Conservation (phyloP, 2,797 vertebrate species). For the Pachyuromys duprasi region DNA sequence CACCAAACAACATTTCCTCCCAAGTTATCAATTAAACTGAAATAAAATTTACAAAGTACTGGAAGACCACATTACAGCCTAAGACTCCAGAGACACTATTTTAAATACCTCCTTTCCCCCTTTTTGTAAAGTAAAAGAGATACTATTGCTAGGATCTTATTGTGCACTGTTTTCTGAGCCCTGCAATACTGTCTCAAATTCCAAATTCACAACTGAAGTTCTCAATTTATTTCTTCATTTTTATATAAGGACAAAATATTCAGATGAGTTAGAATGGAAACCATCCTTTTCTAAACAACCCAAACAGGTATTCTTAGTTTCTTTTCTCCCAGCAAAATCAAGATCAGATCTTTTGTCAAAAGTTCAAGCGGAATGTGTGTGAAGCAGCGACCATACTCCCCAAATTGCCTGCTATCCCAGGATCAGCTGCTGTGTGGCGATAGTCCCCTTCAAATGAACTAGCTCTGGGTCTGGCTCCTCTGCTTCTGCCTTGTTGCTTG, state of each 20-base stretch:
- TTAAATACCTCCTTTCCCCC: background rate
- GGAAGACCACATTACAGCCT: background rate
- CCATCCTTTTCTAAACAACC: background rate
- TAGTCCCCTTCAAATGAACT: slow-evolving; percentile 87
- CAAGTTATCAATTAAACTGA: background rate
- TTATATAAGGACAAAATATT: background rate
- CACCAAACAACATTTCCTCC: background rate
- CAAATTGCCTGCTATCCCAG: slow-evolving; percentile 86
- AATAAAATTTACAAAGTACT: slow-evolving; percentile 9
- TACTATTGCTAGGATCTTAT: background rate
- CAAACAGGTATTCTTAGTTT: background rate
- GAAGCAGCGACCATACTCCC: slow-evolving; percentile 17
- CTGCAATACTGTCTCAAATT: background rate
- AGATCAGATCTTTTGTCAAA: slow-evolving; percentile 1
- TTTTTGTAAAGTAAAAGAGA: background rate
- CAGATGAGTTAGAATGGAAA: background rate
- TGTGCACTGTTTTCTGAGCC: slow-evolving; percentile 35
- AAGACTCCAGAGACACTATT: background rate
- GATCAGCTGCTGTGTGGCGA: slow-evolving; percentile 90
- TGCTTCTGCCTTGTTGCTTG: slow-evolving; percentile 63
- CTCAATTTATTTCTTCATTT: background rate
- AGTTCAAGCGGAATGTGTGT: background rate
- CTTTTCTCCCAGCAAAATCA: background rate
- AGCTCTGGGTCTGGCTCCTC: background rate
- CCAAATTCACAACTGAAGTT: background rate